Evolutionary conservation across 2,888 invertebrate species (phyloP).

Genomic region (Micoletzkya japonica): DNA sequence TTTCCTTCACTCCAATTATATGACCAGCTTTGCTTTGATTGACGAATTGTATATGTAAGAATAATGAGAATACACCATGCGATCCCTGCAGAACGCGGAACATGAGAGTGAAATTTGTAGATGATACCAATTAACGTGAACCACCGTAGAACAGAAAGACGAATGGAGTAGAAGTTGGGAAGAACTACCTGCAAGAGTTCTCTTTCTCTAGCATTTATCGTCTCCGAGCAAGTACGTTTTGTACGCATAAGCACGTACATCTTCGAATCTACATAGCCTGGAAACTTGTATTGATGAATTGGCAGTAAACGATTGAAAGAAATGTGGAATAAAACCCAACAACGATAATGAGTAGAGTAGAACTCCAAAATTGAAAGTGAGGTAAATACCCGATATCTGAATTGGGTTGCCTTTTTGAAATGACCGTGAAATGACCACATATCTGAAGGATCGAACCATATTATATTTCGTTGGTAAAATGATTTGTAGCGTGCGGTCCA

Average conservation of each 20-base stretch:
- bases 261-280: constrained; percentile 40
- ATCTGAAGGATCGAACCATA: constrained; percentile 28
- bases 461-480: constrained; percentile 36
- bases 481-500: constrained; percentile 36
- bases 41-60: constrained; percentile 36
- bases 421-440: neutral
- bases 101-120: too few species aligned
- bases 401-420: neutral
- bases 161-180: constrained; percentile 14
- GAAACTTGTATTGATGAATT: constrained; percentile 35
- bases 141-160: constrained; percentile 20
- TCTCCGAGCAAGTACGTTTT: constrained; percentile 30
- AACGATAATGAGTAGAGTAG: constrained; percentile 17
- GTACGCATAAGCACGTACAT: constrained; percentile 30
- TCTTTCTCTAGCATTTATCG: constrained; percentile 33
- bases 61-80: too few species aligned
- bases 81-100: too few species aligned
- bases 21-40: constrained; percentile 40
- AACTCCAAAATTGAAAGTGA: constrained; percentile 16
- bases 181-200: constrained; percentile 30
- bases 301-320: constrained; percentile 28
- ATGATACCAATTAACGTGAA: too few species aligned
- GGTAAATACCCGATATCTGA: constrained; percentile 27
- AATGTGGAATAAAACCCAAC: constrained; percentile 25
- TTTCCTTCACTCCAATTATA: constrained; percentile 48